These are phyloP conservation scores for Aegotheles bennettii DNA, from an alignment of 2,113 vertebrate genomes.

Conservation along the genomic window DNA sequence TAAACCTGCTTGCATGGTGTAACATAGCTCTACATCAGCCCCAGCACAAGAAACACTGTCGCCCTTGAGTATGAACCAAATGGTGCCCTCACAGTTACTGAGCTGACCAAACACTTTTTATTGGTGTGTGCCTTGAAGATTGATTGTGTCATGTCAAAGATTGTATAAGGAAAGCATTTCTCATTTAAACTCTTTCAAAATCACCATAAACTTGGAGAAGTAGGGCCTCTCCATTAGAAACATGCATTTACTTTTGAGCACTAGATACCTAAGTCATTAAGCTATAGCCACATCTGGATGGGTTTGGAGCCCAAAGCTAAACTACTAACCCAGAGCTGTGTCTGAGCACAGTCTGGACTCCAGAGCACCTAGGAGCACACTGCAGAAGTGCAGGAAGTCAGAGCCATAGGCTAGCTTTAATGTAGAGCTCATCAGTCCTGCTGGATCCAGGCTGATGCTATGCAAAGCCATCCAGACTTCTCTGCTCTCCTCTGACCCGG, in stretches of 20 bases:
- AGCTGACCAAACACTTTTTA: not conserved
- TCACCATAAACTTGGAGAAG: not conserved
- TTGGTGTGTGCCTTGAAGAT: not conserved
- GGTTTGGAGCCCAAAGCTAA: not conserved
- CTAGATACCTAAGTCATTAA: not conserved
- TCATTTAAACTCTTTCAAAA: not conserved
- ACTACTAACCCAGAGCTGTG: not conserved
- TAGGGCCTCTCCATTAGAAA: not conserved
- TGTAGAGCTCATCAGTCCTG: not conserved
- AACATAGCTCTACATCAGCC: not conserved
- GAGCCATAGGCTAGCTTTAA: not conserved
- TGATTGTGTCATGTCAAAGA: not conserved
- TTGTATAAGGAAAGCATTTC: not conserved
- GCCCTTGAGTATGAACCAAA: no score
- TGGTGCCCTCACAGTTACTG: not conserved
- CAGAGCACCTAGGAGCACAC: not conserved
- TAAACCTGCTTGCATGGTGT: not conserved
- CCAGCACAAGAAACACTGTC: no score
- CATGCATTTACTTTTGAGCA: not conserved
- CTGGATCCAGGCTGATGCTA: not conserved
- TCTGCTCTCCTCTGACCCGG: not conserved
- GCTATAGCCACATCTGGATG: not conserved
- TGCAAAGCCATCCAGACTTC: not conserved
- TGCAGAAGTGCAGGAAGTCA: not conserved
- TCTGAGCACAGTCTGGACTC: not conserved